Conservation (phyloP, 1,140 invertebrate species). For the Cydia pomonella region DNA sequence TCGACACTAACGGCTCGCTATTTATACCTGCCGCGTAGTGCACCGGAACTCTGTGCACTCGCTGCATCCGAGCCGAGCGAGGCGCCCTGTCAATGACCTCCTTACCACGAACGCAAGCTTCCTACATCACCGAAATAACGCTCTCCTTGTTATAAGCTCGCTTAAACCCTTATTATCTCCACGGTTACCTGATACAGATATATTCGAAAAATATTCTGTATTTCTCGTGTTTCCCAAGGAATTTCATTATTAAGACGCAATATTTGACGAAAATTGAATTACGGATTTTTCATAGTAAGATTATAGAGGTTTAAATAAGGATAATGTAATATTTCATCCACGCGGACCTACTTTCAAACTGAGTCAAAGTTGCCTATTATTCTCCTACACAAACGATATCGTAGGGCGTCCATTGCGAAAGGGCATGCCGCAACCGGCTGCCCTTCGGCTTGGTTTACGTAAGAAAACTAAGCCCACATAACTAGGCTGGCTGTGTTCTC, state of each 20-base stretch:
- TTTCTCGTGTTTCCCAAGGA: too few species aligned
- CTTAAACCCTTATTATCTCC: background rate
- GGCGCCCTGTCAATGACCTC: constrained; percentile 76
- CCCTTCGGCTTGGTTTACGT: constrained; percentile 74
- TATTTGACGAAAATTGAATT: background rate
- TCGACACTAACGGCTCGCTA: constrained; percentile 79
- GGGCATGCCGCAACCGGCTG: constrained; percentile 60
- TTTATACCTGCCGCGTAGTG: constrained; percentile 78
- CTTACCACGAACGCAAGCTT: constrained; percentile 48
- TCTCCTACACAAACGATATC: constrained; percentile 42
- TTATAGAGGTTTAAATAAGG: too few species aligned
- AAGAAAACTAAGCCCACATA: constrained; percentile 61
- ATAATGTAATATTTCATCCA: background rate
- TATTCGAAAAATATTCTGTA: background rate
- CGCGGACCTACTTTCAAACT: background rate
- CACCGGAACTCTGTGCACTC: constrained; percentile 77
- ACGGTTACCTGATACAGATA: background rate
- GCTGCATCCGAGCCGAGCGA: constrained; percentile 63
- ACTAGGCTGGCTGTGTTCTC: constrained; percentile 50
- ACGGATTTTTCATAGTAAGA: too few species aligned
- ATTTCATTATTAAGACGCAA: background rate
- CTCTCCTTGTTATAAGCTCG: constrained; percentile 24
- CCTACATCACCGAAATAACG: constrained; percentile 43
- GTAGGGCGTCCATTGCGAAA: constrained; percentile 60
- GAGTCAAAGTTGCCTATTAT: constrained; percentile 12